phyloP scores from a whole-genome alignment of 2,797 vertebrate genomes.

The Denticeps clupeoides region DNA sequence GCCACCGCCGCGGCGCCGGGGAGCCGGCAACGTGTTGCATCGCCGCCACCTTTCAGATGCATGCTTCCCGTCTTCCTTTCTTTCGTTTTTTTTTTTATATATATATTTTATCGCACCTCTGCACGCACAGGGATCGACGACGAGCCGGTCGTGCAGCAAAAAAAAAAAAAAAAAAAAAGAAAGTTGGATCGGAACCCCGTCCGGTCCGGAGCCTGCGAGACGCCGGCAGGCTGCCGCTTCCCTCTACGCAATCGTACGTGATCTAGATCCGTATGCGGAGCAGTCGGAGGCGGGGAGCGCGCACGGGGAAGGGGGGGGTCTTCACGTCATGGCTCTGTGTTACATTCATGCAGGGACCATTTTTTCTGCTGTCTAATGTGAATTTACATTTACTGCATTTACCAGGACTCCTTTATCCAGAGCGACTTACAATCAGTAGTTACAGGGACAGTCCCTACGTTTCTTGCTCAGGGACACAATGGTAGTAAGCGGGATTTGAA shows the following conservation, averaged over 20 bases:
- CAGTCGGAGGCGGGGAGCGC: constrained; percentile 41
- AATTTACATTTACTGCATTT: too few species aligned
- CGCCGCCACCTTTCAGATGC: too few species aligned
- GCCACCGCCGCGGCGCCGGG: too few species aligned
- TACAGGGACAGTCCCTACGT: too few species aligned
- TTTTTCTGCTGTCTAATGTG: too few species aligned
- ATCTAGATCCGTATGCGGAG: constrained; percentile 68
- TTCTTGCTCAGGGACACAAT: too few species aligned
- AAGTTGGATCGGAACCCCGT: constrained; percentile 11
- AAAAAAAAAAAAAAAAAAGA: constrained; percentile 10
- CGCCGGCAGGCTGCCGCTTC: constrained; percentile 18
- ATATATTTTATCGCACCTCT: neutral
- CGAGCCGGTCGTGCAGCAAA: neutral
- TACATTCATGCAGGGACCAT: too few species aligned
- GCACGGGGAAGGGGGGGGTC: constrained; percentile 6
- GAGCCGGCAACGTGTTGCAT: neutral
- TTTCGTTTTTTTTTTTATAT: neutral
- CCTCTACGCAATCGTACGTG: constrained; percentile 77
- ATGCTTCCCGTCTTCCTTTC: too few species aligned
- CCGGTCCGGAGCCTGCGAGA: constrained; percentile 10
- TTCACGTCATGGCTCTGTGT: too few species aligned
- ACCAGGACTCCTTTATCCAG: too few species aligned
- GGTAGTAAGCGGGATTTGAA: too few species aligned
- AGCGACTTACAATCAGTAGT: too few species aligned
- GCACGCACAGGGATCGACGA: neutral